Conservation (phyloP, 2,888 invertebrate genomes). For the Cataglyphis cursor region DNA sequence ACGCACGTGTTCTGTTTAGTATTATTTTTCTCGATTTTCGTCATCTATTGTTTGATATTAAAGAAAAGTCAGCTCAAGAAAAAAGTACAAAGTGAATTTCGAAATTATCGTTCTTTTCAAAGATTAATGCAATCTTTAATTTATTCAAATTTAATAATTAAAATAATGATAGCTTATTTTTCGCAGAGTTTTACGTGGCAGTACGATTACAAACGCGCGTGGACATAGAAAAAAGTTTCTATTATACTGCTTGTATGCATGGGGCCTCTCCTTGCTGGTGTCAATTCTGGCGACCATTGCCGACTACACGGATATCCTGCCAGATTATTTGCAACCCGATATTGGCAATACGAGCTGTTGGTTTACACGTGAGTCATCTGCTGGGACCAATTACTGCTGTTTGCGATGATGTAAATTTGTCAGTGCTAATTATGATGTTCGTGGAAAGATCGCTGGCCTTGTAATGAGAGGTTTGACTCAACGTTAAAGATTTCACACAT, state of each 20-base stretch:
- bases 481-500: neutral
- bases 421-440: constrained; percentile 11
- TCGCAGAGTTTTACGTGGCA: constrained; percentile 80
- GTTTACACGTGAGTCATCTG: constrained; percentile 88
- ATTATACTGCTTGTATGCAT: constrained; percentile 91
- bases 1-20: neutral
- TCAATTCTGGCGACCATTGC: constrained; percentile 88
- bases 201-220: constrained; percentile 59
- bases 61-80: neutral
- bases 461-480: neutral
- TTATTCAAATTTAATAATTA: neutral
- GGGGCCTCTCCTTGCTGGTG: constrained; percentile 89
- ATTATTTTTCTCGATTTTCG: neutral
- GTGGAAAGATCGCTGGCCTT: neutral
- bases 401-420: constrained; percentile 29
- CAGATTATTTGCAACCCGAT: constrained; percentile 88
- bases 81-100: neutral
- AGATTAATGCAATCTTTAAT: neutral
- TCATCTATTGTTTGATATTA: neutral
- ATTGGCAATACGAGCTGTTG: constrained; percentile 90
- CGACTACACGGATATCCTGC: constrained; percentile 88
- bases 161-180: constrained; percentile 13
- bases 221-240: constrained; percentile 88
- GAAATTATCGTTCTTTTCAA: neutral
- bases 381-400: constrained; percentile 40